Evolutionary conservation across 2,113 vertebrate species (phyloP).

Genomic region (Daboia siamensis): DNA sequence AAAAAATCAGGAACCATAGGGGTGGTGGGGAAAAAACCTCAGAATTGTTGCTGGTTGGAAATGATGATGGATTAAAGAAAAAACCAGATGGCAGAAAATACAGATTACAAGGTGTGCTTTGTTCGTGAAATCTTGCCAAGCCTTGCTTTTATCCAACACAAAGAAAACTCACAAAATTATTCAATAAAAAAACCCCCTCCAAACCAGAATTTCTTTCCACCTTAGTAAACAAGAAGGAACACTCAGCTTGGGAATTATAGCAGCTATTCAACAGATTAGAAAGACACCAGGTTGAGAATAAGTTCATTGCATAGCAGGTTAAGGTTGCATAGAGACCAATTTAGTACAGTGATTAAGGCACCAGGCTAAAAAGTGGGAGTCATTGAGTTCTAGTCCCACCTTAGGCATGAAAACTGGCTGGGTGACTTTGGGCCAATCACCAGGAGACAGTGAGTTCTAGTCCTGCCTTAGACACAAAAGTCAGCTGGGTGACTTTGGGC

Average conservation of each 20-base stretch:
- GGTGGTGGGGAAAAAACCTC: background rate
- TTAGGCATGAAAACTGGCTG: no score
- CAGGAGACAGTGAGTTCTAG: no score
- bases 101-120: background rate
- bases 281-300: background rate
- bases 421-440: no score
- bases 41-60: background rate
- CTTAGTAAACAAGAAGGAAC: background rate
- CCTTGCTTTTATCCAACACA: background rate
- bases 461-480: no score
- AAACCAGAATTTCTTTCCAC: background rate
- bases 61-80: background rate
- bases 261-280: background rate
- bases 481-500: no score
- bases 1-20: background rate
- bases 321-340: no score
- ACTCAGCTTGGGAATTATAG: background rate
- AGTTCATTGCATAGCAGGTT: background rate
- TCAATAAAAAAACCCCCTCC: background rate
- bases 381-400: no score
- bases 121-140: background rate
- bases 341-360: no score
- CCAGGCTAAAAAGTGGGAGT: no score
- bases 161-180: background rate
- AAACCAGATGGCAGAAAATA: background rate